Base-by-base conservation (phyloP, 2,888 invertebrate species). In the Apotomis betuletana region DNA sequence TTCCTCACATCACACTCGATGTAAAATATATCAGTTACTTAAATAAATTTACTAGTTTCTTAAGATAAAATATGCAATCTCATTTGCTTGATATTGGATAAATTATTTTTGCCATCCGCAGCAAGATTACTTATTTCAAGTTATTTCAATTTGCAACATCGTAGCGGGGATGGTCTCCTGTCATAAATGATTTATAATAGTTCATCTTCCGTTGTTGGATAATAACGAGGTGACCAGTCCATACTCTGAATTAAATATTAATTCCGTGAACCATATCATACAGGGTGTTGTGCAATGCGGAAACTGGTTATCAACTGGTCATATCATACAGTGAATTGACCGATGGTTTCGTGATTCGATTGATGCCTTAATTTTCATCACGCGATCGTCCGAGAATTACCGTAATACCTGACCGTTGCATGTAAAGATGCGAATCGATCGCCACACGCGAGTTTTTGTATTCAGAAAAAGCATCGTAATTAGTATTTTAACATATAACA, bases 401-500 rank as follows among this genome's bases (percentile, higher is more conserved):
- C 83, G 89, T 87, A 89, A 85, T 80, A 78, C 67, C 75, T 89
- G 88, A 89, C 87, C 84, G 87, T 90, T 86, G 85, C 86, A 85
- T 85, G 83, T 80, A 78, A 78, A 80, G 77, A 77, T 77, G 78
- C 76, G 76, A 76, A 78, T 78, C 79, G 80, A 80, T 77, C 72
- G 76, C 68, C 78, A 80, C 82, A 84, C 83, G 83, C 82, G 79
- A 82, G 74, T 78, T 80, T 80, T 81, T 77, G 68, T 65, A 44
- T 63, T 46, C 67, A 78, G 41, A 72, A 68, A 68, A 72, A 46
- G 41, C 44, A 68, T 68, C 58, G 67, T 72, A 62, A 68, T 72
- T 72, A 72, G 52, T 67, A 52, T 62, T 71, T 68, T 65, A 59
- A 69, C 60, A 59, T 59, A 71, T 57, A 10, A 57, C 27, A 51